Evolutionary conservation across 2,888 invertebrate species (phyloP), one percentile per base, ranked within the genome.

Genomic region (Polyommatus iphigenia): DNA sequence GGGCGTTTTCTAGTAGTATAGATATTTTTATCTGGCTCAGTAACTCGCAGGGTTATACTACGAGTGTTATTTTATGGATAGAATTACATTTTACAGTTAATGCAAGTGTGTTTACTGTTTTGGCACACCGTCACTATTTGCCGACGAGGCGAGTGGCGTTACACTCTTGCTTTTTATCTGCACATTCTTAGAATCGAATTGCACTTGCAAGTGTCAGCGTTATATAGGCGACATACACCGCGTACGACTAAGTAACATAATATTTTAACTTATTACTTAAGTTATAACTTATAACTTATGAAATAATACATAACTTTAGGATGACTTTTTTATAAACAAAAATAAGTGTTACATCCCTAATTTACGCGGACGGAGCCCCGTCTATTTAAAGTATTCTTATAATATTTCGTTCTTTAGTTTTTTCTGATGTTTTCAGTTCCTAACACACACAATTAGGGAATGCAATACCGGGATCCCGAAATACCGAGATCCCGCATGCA

Each of bases 181-280:
- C 73, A 62, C 77, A 77, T 78, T 78, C 78, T 77, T 50, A 71
- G 78, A 77, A 79, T 79, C 79, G 59, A 13, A 77, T 78, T 72
- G 24, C 77, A 77, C 32, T 77, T 24, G 7, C 36, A 41, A 18
- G 20, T 59, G 77, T 73, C 36, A 59, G 75, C 78, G 36, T 41
- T 41, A 76, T 18, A 50, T 76, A 62, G 20, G 62, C 24, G 62
- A 62, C 59, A 59, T 62, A 62, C n/a, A 57, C 59, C 62, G 20
- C 13, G 20, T 20, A 62, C 62, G 59, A 10, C n/a, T 59, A 3
- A 24, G 4, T 62, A 62, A 62, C 10, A 62, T 24, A 8, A n/a
- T 57, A 10, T 18, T 18, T 54, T 18, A 5, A 54, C 54, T 54
- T 50, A 13, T 50, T 13, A 15, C 13, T 50, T 36, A 50, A 50